Base-by-base conservation (phyloP, 1,140 invertebrate species). In the Phocides pigmalion region DNA sequence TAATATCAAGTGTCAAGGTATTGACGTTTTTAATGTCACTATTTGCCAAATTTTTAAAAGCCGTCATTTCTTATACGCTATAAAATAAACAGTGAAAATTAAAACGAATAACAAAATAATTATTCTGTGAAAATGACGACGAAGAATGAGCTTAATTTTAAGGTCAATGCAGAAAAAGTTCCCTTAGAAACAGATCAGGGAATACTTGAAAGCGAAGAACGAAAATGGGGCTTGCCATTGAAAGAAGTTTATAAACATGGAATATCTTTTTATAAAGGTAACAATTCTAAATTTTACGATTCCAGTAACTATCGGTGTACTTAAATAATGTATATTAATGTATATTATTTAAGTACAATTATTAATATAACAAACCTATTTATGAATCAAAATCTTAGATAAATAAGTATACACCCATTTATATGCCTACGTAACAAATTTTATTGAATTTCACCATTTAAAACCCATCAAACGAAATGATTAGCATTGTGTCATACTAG, bases 191-290 rank as follows among this genome's bases (percentile, higher is more conserved):
- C 89, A 19, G 90, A 92, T 63, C 89, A 92, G 73, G 90, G 90
- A 46, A 92, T 92, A 67, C 65, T 88, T 50, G 85, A 90, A 54
- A 90, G 86, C 56, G 90, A 92, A 79, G 87, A 90, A 71, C 68
- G 82, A 71, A 91, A 90, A 87, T 95, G 95, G 95, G 95, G 95
- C 15, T 92, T 97, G 74, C 93, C 94, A 12, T 82, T 96, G 51
- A 93, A 93, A 82, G 96, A 97, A 78, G 93, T 98, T n/a, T 98
- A 98, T 86, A 95, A 95, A 91, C 93, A 98, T 62, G 96, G 96
- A 15, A 87, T 98, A 17, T 94, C 93, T 77, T 98, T 98, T 90
- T 98, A 97, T 79, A 98, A 97, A 96, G 97, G 97, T 98, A 93
- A 82, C n/a, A 37, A 62, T 17, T 17, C 4, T n/a, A n/a, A n/a